phyloP scores from a whole-genome alignment of 1,140 invertebrate species.

The Drosophila nigromelanica region DNA sequence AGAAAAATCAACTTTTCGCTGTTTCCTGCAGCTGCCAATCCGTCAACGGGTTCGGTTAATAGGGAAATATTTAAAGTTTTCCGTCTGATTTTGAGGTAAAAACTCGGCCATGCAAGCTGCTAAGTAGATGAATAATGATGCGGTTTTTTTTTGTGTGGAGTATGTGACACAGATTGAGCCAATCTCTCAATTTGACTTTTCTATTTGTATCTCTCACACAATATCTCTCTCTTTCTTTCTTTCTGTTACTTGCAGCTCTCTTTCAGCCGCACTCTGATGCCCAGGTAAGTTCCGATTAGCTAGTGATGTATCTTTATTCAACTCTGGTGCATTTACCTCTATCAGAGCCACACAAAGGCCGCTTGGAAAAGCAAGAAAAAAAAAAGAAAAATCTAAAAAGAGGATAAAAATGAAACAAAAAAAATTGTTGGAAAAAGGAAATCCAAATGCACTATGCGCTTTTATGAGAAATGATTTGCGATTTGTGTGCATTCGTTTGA shows the following conservation, averaged over 20 bases:
- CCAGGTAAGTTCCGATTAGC: conserved; percentile 39
- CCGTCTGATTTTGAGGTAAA: conserved; percentile 6
- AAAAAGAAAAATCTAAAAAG: conserved; percentile 1
- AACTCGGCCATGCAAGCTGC: background rate
- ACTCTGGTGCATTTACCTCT: background rate
- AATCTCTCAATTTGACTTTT: background rate
- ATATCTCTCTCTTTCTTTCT: background rate
- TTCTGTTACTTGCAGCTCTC: conserved; percentile 10
- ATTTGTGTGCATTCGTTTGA: conserved; percentile 79
- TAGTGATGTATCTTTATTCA: conserved; percentile 1
- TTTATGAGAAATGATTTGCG: conserved; percentile 79
- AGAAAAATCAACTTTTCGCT: background rate
- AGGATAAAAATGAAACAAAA: background rate
- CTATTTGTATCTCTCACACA: background rate
- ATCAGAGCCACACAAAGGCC: background rate
- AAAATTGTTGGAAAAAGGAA: background rate
- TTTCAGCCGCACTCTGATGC: conserved; percentile 10
- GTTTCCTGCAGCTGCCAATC: conserved; percentile 19
- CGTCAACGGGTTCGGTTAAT: conserved; percentile 36
- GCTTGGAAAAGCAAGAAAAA: conserved; percentile 3
- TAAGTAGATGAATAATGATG: background rate
- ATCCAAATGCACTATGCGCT: conserved; percentile 56
- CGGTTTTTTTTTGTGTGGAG: background rate
- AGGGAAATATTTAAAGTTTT: conserved; percentile 66
- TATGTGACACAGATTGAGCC: background rate